Evolutionary conservation across 2,113 vertebrate genomes (phyloP).

Genomic region (Theristicus caerulescens): DNA sequence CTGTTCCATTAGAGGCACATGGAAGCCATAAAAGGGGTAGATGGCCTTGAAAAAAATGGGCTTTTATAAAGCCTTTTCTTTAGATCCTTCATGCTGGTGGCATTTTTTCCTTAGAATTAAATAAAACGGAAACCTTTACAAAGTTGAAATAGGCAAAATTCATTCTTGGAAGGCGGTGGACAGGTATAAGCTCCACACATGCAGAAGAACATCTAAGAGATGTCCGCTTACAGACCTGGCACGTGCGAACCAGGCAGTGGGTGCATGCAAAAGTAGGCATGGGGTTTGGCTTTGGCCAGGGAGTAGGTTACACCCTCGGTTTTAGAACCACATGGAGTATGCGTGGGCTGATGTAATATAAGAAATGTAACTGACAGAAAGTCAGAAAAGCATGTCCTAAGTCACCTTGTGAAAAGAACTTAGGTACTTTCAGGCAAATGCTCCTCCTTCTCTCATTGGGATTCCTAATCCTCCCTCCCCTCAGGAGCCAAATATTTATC

Average conservation of each 20-base stretch:
- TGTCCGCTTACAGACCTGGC: background rate
- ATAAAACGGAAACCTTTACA: background rate
- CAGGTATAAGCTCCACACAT: background rate
- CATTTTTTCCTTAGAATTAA: background rate
- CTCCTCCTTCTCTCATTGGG: background rate
- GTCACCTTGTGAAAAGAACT: background rate
- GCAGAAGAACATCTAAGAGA: background rate
- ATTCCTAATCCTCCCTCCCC: background rate
- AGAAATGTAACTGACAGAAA: background rate
- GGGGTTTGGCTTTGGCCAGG: background rate
- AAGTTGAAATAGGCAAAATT: background rate
- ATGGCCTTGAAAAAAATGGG: background rate
- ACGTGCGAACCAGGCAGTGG: accelerated
- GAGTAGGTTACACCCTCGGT: background rate
- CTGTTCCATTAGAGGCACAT: background rate
- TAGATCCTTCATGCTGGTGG: background rate
- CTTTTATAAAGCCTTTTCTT: background rate
- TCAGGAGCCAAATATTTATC: background rate
- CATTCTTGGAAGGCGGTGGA: background rate
- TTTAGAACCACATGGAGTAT: background rate
- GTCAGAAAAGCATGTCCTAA: background rate
- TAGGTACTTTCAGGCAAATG: background rate
- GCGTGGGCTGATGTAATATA: background rate
- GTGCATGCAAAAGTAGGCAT: background rate
- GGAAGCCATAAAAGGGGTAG: background rate